Evolutionary conservation across 2,797 vertebrate genomes (phyloP), one percentile per base, ranked within the genome.

Genomic region (Brachyalestes nurse): DNA sequence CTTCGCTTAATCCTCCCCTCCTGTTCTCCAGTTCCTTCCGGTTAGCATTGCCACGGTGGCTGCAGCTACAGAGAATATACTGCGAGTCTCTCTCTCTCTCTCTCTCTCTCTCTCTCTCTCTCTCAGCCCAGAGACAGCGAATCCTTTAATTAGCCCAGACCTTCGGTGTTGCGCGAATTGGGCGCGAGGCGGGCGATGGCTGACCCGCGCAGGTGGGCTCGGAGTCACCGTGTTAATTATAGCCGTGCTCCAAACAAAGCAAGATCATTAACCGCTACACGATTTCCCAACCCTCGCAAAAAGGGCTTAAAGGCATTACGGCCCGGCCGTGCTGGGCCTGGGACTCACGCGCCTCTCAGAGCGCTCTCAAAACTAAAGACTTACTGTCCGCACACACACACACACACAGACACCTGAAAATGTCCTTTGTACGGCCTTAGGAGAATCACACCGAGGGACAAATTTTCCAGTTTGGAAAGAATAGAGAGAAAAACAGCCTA

Each of bases 211-310:
- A 80, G 75, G 76, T 78, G 75, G 75, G 78, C 81, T 77, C 53
- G 28, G 81, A 88, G 88, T 88, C 87, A 85, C 60, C 16, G 69
- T 85, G 82, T 85, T 89, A 89, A 87, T 89, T 86, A 88, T 86
- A 80, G 78, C 79, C 60, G 21, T 6, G 53, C 61, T 78, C 78
- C 57, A 81, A 84, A 85, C 86, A 81, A 86, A 82, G 81, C 55
- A 75, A 85, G 80, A 69, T 83, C 57, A 81, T 85, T 84, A 82
- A 70, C 65, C n/a, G 25, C 65, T 80, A 76, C 81, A 79, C 42
- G 38, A 61, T 80, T 72, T 62, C 65, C 73, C 65, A 77, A 77
- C 72, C 67, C 77, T 60, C 0, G 21, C 34, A 73, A 60, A 62
- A 78, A 66, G 51, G 57, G 64, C 58, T 78, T 47, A 71, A 62